These are phyloP conservation scores for Ceratosolen solmsi DNA, from an alignment of 1,140 invertebrate species.

Conservation along the genomic window DNA sequence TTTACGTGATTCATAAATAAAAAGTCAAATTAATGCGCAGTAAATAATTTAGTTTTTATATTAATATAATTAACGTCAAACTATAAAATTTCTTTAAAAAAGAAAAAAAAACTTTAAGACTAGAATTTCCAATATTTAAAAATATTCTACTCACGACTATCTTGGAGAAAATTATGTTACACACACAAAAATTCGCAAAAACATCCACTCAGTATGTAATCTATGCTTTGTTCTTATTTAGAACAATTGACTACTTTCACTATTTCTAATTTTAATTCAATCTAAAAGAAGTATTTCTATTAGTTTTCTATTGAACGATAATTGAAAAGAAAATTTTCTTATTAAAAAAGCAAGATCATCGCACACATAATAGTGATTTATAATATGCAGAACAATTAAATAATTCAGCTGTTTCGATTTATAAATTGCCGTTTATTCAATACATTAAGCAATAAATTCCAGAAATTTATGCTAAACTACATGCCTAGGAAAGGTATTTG, in stretches of 20 bases:
- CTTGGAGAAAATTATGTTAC: too few species aligned
- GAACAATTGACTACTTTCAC: too few species aligned
- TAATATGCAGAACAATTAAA: not conserved
- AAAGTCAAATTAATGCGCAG: too few species aligned
- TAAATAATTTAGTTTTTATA: not conserved
- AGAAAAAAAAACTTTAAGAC: too few species aligned
- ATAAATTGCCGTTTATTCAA: not conserved
- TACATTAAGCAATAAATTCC: not conserved
- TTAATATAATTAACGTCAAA: not conserved
- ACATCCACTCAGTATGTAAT: too few species aligned
- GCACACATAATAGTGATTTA: not conserved
- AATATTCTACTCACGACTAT: constrained; percentile 5
- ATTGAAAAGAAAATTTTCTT: not conserved
- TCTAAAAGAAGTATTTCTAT: too few species aligned
- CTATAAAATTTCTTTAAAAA: not conserved
- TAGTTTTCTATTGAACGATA: too few species aligned
- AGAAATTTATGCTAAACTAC: not conserved
- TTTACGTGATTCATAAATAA: too few species aligned
- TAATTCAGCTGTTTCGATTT: not conserved
- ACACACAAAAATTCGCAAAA: too few species aligned
- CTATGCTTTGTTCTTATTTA: too few species aligned
- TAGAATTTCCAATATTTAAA: not conserved
- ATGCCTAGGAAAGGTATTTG: not conserved
- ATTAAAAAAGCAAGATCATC: not conserved
- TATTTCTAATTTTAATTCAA: not conserved